These are phyloP conservation scores for Empidonax traillii DNA, from an alignment of 2,113 vertebrate species.

Conservation along the genomic window DNA sequence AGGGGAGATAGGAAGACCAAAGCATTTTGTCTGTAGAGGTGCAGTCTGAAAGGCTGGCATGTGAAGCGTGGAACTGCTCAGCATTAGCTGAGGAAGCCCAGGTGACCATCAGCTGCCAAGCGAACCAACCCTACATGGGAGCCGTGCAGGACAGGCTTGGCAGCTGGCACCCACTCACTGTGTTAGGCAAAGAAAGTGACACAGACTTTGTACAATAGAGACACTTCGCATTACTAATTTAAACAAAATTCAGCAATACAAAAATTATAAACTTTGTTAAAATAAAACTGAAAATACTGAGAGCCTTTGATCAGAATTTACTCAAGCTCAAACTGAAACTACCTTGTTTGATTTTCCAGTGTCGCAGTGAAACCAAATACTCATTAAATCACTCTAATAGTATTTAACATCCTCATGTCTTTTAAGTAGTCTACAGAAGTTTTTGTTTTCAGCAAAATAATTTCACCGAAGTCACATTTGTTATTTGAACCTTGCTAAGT, in stretches of 20 bases:
- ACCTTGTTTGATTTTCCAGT: slow-evolving; percentile 22
- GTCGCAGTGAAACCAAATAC: neutral
- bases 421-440: neutral
- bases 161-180: neutral
- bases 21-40: neutral
- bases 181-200: neutral
- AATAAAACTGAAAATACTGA: slow-evolving; percentile 8
- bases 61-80: accelerated
- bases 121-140: accelerated
- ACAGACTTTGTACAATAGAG: neutral
- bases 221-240: neutral
- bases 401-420: neutral
- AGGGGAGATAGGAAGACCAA: neutral
- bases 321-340: neutral
- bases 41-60: neutral
- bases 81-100: neutral
- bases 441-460: slow-evolving; percentile 23
- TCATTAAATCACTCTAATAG: slow-evolving; percentile 7
- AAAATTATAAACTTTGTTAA: neutral
- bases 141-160: neutral
- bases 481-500: neutral
- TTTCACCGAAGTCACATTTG: neutral
- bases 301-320: neutral
- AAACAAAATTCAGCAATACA: neutral
- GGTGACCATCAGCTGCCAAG: neutral